Base-by-base conservation (phyloP, 2,888 invertebrate genomes). In the Eristalis arbustorum region DNA sequence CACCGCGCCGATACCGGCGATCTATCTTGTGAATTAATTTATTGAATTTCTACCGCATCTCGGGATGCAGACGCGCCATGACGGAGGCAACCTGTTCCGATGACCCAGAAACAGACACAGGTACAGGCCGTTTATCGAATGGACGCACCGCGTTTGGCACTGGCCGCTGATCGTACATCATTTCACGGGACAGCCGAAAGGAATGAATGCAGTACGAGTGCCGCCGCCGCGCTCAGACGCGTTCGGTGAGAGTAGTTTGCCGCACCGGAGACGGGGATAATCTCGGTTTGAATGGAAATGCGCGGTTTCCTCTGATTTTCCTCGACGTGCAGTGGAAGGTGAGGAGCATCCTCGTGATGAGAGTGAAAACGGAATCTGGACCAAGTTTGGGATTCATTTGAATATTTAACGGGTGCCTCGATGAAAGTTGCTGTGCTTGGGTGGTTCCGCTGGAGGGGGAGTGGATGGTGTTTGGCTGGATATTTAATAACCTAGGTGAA, bases 21-120 rank as follows among this genome's bases (percentile, higher is more conserved):
- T 63, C 63, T 69, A 62, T 56, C 67, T 67, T 13, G 25, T 23
- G 78, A 67, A 72, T 83, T 63, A 83, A 78, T 87, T 87, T 72
- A 87, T 83, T 75, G 71, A 83, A 75, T 79, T 75, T 79, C 73
- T 72, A 84, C 72, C 75, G 76, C 80, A 66, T 76, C 40, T 57
- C 73, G 64, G 64, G 72, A 67, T 34, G 66, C 62, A 64, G 42
- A 61, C 56, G 63, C 57, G 67, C n/a, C 31, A 1, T 31, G 31
- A 31, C 6, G 8, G 31, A 31, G 57, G 40, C 88, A 88, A 88
- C 88, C 88, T 88, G 88, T 88, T 88, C 77, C 64, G 69, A 62
- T 88, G 84, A 88, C 88, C 88, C 84, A 88, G 88, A 88, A 88
- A 84, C 66, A 71, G 56, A 56, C 71, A 75, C 40, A 18, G 57